Evolutionary conservation across 2,113 vertebrate species (phyloP), one percentile per base, ranked within the genome.

Genomic region (Actenoides lindsayi): DNA sequence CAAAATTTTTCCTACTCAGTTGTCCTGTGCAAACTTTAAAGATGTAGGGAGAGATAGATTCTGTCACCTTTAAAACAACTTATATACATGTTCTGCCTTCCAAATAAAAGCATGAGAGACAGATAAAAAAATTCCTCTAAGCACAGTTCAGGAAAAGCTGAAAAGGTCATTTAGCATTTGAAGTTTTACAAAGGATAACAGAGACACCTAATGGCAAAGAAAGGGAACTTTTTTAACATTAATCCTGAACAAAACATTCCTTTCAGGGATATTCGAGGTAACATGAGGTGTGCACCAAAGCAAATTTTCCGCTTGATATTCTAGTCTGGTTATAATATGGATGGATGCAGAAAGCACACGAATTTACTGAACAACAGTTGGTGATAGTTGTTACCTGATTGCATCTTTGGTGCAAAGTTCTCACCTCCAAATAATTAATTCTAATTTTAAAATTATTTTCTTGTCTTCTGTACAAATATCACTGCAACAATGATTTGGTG

Each of bases 121-220:
- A 2, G 5, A 77, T 44, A 85, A 57, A n/a, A 28, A 80, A 14
- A 53, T 12, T 42, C 5, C 37, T 85, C 15, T 21, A 73, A 77
- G 14, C 39, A 37, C 5, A 78, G 17, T 19, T 75, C 9, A 39
- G 51, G 46, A 89, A 91, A 79, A 30, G 13, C 3, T 39, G 53
- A 37, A 42, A 13, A 25, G 81, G 33, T 41, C 14, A 30, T 16
- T 4, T 1, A 5, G 11, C 9, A 18, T 35, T 64, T 33, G 41
- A 4, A 65, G 62, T 50, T 96, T 97, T 76, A 41, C 28, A 54
- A 96, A 97, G 97, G 76, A 24, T 95, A 81, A 97, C 69, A 96
- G 98, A 70, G 98, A 96, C 98, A 98, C 63, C 98, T 98, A 94
- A 89, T 94, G 98, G 98, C 20, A 20, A 75, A 62, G 54, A 73